Base-by-base conservation (phyloP, 2,113 vertebrate species). In the Neodontobutis hainanensis region DNA sequence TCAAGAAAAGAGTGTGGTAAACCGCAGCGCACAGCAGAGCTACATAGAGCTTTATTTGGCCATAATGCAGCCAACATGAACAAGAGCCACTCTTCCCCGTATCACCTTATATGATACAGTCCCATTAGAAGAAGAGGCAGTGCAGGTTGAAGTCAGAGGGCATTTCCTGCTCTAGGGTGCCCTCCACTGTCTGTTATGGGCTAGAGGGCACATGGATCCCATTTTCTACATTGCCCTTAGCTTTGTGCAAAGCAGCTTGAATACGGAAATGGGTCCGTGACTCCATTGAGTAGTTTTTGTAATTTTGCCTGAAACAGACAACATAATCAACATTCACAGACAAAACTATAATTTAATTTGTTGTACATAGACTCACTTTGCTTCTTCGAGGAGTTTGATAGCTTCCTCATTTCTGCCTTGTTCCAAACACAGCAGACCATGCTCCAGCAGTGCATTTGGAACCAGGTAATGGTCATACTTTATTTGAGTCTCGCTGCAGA, bases 261-360 rank as follows among this genome's bases (percentile, higher is more conserved):
- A 99, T 97, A 75, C 97, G 93, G 92, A 99, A 99, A 86, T 98
- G 97, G 60, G 95, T 99, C 84, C 97, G 93, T 66, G 97, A 98
- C 88, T 99, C 97, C 97, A 99, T 99, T 40, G 97, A 99, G 85
- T 98, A 99, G 89, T 98, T 97, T 92, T 99, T 99, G 85, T 98
- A 98, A 85, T 97, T 98, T 82, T 97, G 94, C 87, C 97, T 99
- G 81, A 64, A 92, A 86, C 4, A 63, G 35, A 81, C n/a, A 8
- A 55, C 14, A 78, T 56, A 61, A 36, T 4, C 60, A 12, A 9
- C 1, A 53, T 79, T 65, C 42, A 51, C 3, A 63, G 36, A 47
- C 5, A 44, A 11, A 57, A 15, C 16, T 42, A 6, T 15, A 43
- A 3, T 11, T 5, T 36, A 42, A 70, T 14, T 5, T 55, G 19